These are phyloP conservation scores for Chaetodon trifascialis DNA, from an alignment of 2,113 vertebrate genomes.

Conservation along the genomic window DNA sequence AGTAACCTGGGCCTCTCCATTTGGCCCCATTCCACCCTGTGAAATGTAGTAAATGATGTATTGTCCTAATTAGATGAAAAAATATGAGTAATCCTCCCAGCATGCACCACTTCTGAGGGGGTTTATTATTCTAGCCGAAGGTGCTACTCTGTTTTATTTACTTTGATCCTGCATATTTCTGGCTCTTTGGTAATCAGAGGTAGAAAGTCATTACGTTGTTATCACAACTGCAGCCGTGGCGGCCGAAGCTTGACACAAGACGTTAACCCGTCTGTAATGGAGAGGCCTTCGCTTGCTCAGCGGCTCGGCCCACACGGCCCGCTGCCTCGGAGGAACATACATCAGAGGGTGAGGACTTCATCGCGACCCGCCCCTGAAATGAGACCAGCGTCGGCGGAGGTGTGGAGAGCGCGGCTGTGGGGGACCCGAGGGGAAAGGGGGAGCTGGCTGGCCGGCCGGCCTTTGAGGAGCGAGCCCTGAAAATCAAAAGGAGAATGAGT, in stretches of 20 bases:
- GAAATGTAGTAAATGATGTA: conserved; percentile 85
- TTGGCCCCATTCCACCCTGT: conserved; percentile 59
- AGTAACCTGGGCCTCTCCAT: conserved; percentile 62
- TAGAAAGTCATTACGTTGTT: conserved; percentile 83
- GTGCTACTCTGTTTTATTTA: conserved; percentile 83
- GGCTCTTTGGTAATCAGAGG: conserved; percentile 81
- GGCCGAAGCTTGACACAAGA: conserved; percentile 71
- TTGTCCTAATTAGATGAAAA: conserved; percentile 86
- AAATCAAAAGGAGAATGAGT: conserved; percentile 76
- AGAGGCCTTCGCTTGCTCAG: conserved; percentile 77
- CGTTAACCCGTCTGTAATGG: conserved; percentile 77
- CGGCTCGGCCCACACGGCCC: conserved; percentile 75
- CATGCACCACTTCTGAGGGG: conserved; percentile 81
- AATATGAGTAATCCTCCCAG: conserved; percentile 85
- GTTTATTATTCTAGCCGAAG: conserved; percentile 86
- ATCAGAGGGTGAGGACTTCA: conserved; percentile 76
- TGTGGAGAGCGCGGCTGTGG: conserved; percentile 55
- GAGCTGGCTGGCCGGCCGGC: not conserved
- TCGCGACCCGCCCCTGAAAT: conserved; percentile 57
- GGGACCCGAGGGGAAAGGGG: conserved; percentile 28
- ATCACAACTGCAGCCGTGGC: conserved; percentile 79
- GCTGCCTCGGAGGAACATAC: conserved; percentile 72
- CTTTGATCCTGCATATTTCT: conserved; percentile 82
- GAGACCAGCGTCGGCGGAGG: conserved; percentile 59
- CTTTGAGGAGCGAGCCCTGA: conserved; percentile 58